Percentiles rank a stretch among this genome's conserved stretches.
phyloP scores from a whole-genome alignment of 1,140 invertebrate genomes.

The Hestina assimilis region DNA sequence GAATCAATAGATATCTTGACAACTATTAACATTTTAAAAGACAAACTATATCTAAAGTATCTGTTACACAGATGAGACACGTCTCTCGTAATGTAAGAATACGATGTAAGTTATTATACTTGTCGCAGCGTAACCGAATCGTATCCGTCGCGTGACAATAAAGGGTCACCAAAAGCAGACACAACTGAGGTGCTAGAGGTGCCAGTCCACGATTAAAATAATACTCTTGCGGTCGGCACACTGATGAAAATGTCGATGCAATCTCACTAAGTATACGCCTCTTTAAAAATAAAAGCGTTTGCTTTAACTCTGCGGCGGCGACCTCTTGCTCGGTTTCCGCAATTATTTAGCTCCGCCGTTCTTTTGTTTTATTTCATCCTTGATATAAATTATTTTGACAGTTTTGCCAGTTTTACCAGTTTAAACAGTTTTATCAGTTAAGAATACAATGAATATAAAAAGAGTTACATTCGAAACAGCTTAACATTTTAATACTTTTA shows the following conservation, averaged over 20 bases:
- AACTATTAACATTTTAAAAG: too few relatives aligned
- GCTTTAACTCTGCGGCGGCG: slow-evolving; percentile 52
- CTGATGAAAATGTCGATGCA: slow-evolving; percentile 66
- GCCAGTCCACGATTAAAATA: slow-evolving; percentile 64
- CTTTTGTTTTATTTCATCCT: slow-evolving; percentile 33
- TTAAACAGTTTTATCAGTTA: too few relatives aligned
- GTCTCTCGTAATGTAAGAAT: too few relatives aligned
- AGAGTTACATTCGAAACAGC: too few relatives aligned
- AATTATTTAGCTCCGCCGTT: slow-evolving; percentile 44
- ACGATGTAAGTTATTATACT: too few relatives aligned
- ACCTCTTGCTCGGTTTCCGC: slow-evolving; percentile 43
- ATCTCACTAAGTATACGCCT: slow-evolving; percentile 63
- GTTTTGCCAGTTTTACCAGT: too few relatives aligned
- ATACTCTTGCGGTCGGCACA: slow-evolving; percentile 55
- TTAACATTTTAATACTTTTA: too few relatives aligned
- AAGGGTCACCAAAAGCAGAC: slow-evolving; percentile 24
- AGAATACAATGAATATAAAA: too few relatives aligned
- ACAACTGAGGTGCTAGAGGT: slow-evolving; percentile 30
- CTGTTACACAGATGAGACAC: too few relatives aligned
- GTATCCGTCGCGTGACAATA: neutral
- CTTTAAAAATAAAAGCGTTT: slow-evolving; percentile 69
- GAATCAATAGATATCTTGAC: too few relatives aligned
- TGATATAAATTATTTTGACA: slow-evolving; percentile 5
- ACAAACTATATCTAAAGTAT: too few relatives aligned
- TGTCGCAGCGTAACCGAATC: neutral